Base-by-base conservation (phyloP, 30 jellyfish, hydroid and myxozoan genomes). In the Hydractinia echinata region DNA sequence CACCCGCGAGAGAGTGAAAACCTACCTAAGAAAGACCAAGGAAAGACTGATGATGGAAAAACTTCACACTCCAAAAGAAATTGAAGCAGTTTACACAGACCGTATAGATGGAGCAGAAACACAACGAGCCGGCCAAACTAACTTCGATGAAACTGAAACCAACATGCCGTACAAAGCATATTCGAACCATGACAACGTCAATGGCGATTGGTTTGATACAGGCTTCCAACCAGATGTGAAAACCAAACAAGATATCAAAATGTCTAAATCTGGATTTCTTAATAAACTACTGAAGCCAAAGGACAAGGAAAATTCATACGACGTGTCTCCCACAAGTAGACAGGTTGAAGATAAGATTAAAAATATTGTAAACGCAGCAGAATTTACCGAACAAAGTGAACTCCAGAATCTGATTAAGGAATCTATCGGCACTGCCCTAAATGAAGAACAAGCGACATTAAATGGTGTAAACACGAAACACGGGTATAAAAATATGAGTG, bases 201-300 rank as follows among this genome's bases (percentile, higher is more conserved):
- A 60, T 49, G 85, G 76, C 10, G 85, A 77, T 77, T 77, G 85
- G 85, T 77, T 77, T 55, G 85, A 77, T 4, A 53, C 85, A 4
- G 74, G 74, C 39, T 77, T 77, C 49, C 55, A 39, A 52, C 85
- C 85, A n/a, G 85, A 77, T 61, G 78, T 64, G 3, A 77, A 49
- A 77, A 77, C 85, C 18, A 77, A 77, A 54, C 85, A 53, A 60
- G 85, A 77, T 61, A 44, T 77, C 60, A 77, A 77, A 77, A 77
- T 77, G 55, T 53, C 85, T 19, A 77, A 60, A 51, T 77, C 85
- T 10, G 76, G 76, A 55, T 77, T 77, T 77, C 83, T 77, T 30
- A 55, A 21, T 39, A 64, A 77, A n/a, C 18, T 77, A 30, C 21
- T 53, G 15, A 49, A 64, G 51, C 55, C 44, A n/a, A 56, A 77